A percentile compares a stretch with the other conserved stretches of the same genome.
Conservation (phyloP, 2,113 vertebrate genomes). For the Semnornis frantzii region DNA sequence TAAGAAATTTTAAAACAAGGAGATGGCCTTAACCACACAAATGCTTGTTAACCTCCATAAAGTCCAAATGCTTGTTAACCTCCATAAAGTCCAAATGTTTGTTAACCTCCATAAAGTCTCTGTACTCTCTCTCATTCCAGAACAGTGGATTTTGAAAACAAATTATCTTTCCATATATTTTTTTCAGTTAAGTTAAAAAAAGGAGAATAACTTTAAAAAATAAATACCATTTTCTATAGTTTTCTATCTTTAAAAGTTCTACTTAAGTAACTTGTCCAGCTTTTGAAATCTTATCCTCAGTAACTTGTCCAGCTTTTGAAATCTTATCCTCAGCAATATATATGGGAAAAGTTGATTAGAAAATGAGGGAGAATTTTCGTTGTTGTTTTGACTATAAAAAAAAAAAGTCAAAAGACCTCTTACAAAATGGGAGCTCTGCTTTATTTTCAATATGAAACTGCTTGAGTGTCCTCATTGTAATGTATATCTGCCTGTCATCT, state of each 20-base stretch:
- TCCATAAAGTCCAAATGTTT: background rate
- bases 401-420: background rate
- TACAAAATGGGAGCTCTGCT: background rate
- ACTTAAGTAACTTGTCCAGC: background rate
- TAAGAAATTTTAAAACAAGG: background rate
- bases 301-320: background rate
- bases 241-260: background rate
- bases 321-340: background rate
- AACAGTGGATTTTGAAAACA: background rate
- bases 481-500: conserved; percentile 17
- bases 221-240: background rate
- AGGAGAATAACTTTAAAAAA: background rate
- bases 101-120: background rate
- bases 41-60: background rate
- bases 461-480: background rate
- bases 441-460: background rate
- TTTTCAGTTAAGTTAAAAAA: background rate
- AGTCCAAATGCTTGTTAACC: background rate
- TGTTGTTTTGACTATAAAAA: background rate
- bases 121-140: background rate
- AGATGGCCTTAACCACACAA: background rate
- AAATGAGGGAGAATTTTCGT: background rate
- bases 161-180: background rate
- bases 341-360: background rate
- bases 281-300: background rate